A percentile compares a stretch with the other conserved stretches of the same genome.
phyloP scores from a whole-genome alignment of 2,797 vertebrate species.

The Parauchenoglanis ngamensis region DNA sequence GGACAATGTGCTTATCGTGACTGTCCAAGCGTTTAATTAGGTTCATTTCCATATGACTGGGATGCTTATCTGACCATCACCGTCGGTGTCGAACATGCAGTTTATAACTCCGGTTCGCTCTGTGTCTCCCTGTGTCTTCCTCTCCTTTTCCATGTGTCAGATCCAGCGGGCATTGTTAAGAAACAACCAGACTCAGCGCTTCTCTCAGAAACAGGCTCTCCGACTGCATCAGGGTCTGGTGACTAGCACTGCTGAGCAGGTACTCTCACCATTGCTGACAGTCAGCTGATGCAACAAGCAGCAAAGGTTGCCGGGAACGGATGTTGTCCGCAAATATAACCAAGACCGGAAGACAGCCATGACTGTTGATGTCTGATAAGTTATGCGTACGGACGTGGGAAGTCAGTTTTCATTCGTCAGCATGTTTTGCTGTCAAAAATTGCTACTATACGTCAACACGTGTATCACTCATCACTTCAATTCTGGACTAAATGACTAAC shows the following conservation, averaged over 20 bases:
- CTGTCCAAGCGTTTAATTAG: slow-evolving; percentile 39
- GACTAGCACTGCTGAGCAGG: slow-evolving; percentile 93
- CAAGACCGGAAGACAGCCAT: slow-evolving; percentile 1
- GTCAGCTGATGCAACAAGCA: slow-evolving; percentile 11
- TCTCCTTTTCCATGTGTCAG: slow-evolving; percentile 65
- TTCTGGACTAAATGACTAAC: not conserved
- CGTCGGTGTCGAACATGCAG: slow-evolving; percentile 28
- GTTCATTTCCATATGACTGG: slow-evolving; percentile 46
- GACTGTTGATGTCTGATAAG: slow-evolving; percentile 12
- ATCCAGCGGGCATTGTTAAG: slow-evolving; percentile 89
- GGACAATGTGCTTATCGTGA: slow-evolving; percentile 41
- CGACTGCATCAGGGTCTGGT: slow-evolving; percentile 89
- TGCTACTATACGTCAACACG: not conserved
- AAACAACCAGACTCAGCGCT: slow-evolving; percentile 89
- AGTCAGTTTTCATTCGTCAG: too few species aligned
- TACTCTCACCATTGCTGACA: slow-evolving; percentile 44
- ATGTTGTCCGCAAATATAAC: slow-evolving; percentile 4
- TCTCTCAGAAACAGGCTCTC: slow-evolving; percentile 89
- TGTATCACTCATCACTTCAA: not conserved
- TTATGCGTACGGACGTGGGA: not conserved
- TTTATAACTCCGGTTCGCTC: not conserved
- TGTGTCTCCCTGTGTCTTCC: not conserved
- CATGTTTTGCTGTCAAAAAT: not conserved
- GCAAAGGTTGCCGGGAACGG: not conserved
- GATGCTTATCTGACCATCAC: slow-evolving; percentile 43